Conservation (phyloP, 2,797 vertebrate genomes). For the Valencia hispanica region DNA sequence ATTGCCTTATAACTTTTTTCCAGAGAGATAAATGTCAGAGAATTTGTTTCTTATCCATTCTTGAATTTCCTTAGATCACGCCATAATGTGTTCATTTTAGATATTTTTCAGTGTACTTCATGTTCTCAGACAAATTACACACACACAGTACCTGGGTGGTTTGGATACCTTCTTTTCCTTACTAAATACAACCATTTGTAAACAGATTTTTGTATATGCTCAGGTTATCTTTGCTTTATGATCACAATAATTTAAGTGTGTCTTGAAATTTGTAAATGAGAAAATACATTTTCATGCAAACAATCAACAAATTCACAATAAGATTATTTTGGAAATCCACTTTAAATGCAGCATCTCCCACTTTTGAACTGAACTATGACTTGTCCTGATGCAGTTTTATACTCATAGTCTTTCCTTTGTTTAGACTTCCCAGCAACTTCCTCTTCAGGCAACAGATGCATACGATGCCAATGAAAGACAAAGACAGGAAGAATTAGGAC, state of each 20-base stretch:
- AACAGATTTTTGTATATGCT: background rate
- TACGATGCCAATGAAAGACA: background rate
- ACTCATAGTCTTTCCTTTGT: constrained; percentile 1
- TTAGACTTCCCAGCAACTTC: background rate
- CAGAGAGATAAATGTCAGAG: background rate
- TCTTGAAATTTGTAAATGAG: background rate
- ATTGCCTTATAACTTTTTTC: background rate
- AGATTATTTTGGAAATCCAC: background rate
- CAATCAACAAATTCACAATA: background rate
- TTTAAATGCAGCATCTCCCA: background rate
- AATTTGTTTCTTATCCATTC: background rate
- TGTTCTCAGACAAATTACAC: background rate
- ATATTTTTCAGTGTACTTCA: background rate
- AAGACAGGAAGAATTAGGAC: constrained; percentile 7
- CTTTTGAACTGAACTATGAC: background rate
- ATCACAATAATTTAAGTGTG: background rate
- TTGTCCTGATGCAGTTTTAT: background rate
- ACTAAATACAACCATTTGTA: background rate
- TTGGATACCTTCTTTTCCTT: background rate
- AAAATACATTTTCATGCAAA: background rate
- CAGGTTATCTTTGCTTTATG: background rate
- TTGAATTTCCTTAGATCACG: background rate
- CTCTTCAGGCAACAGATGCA: constrained; percentile 1
- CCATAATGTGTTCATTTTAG: background rate
- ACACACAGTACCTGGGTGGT: background rate